Evolutionary conservation across 2,113 vertebrate species (phyloP).

Genomic region (Phalacrocorax pelagicus): DNA sequence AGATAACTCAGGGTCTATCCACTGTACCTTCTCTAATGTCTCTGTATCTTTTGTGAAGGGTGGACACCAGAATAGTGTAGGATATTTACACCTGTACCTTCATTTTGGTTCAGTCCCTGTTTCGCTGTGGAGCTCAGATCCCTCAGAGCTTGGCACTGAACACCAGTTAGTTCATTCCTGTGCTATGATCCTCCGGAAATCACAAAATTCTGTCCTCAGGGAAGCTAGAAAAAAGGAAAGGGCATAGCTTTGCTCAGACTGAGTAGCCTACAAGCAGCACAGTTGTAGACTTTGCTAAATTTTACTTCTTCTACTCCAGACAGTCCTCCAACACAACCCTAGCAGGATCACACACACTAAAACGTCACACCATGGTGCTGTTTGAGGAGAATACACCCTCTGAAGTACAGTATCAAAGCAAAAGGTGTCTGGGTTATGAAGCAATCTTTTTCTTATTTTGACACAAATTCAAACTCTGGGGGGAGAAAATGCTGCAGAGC

Average conservation of each 20-base stretch:
- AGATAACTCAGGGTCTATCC: neutral
- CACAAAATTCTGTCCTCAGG: neutral
- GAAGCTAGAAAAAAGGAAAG: neutral
- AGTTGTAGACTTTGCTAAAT: neutral
- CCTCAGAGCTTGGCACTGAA: neutral
- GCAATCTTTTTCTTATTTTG: neutral
- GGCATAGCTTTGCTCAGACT: neutral
- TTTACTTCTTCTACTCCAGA: accelerated
- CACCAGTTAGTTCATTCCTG: neutral
- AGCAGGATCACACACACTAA: neutral
- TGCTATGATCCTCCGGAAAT: neutral
- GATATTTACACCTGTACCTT: neutral
- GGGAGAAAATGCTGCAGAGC: neutral
- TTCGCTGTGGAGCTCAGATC: neutral
- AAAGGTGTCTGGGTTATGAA: neutral
- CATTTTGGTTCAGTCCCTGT: neutral
- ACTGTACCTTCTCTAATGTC: neutral
- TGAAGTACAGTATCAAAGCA: neutral
- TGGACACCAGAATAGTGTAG: neutral
- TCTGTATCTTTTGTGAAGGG: neutral
- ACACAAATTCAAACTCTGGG: neutral
- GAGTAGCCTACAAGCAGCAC: neutral
- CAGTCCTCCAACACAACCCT: neutral
- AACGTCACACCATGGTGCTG: neutral
- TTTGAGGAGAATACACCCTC: neutral